Base-by-base conservation (phyloP, 1,140 invertebrate species). In the Trypoxylus dichotomus region DNA sequence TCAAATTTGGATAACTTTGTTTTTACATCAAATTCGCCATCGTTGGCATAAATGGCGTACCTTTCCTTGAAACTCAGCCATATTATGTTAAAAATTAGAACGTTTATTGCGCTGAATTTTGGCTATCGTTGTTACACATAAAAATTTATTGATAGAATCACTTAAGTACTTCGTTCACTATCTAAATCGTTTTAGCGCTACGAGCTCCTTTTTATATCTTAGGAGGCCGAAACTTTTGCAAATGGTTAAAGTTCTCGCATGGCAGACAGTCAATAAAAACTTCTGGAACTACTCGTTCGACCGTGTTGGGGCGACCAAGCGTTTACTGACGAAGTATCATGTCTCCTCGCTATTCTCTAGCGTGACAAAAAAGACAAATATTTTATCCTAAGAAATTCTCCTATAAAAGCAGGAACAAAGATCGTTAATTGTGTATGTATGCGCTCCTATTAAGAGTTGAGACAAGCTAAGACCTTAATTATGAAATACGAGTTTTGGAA, bases 261-360 rank as follows among this genome's bases (percentile, higher is more conserved):
- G 47, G 47, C 19, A 54, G 47, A 19, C 47, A 54, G 47, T 54
- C 47, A 54, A 54, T 54, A 54, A 54, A 54, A 54, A 54, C 47
- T 54, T 54, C 15, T 6, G 5, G 19, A 54, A 54, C 13, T 54
- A 19, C 47, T 54, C 47, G 47, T 54, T 54, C 47, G 47, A 54
- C 19, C 47, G 47, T 19, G 19, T 54, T 15, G 47, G 19, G 47
- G 47, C 47, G 15, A 19, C 47, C 47, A 54, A 54, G 47, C 47
- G 47, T 54, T 54, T 54, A 54, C 15, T 54, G 47, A 54, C 47
- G 47, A 54, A 54, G 47, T 54, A 54, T 54, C 47, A 54, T 54
- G 47, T 54, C 47, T 8, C 32, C 10, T 37, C 32, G 3, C 32
- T 37, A 37, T 8, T 8, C 10, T 54, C 3, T 54, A 15, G 47